A percentile compares a stretch with the other conserved stretches of the same genome.
These are phyloP conservation scores for Portunus trituberculatus DNA, from an alignment of 1,140 invertebrate genomes.

Conservation along the genomic window DNA sequence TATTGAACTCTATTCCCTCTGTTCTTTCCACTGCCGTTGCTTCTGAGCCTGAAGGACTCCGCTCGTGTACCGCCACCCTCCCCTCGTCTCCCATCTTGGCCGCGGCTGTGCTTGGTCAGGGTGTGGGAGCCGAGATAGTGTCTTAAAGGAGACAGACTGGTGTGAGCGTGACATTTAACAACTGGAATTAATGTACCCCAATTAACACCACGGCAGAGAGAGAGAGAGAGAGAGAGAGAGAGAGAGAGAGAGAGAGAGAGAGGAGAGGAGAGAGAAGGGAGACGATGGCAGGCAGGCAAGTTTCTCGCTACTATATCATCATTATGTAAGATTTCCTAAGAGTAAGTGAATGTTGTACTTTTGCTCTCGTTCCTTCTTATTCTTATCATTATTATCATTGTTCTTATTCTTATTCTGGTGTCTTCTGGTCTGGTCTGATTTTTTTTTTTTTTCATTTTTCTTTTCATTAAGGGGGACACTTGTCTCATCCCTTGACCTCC, in stretches of 20 bases:
- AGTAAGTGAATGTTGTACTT: not conserved
- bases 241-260: conserved; percentile 4
- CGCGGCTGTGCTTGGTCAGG: too few relatives aligned
- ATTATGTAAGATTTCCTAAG: not conserved
- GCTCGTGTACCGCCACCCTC: not conserved
- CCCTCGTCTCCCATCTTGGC: not conserved
- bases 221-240: conserved; percentile 24
- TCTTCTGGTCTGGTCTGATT: too few relatives aligned
- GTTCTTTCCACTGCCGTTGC: not conserved
- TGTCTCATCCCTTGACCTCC: not conserved
- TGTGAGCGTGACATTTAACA: not conserved
- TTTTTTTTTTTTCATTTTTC: too few relatives aligned
- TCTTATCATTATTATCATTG: too few relatives aligned
- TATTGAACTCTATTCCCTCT: not conserved
- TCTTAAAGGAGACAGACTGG: not conserved
- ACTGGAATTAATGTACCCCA: not conserved
- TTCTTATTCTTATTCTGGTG: too few relatives aligned
- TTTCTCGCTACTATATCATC: not conserved
- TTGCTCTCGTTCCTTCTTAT: too few relatives aligned
- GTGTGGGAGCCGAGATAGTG: not conserved
- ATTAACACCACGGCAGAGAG: not conserved
- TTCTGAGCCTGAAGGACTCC: not conserved
- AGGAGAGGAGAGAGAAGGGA: not conserved
- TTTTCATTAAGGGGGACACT: too few relatives aligned
- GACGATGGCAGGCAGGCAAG: not conserved